Base-by-base conservation (phyloP, 2,888 invertebrate species). In the Clunio marinus region DNA sequence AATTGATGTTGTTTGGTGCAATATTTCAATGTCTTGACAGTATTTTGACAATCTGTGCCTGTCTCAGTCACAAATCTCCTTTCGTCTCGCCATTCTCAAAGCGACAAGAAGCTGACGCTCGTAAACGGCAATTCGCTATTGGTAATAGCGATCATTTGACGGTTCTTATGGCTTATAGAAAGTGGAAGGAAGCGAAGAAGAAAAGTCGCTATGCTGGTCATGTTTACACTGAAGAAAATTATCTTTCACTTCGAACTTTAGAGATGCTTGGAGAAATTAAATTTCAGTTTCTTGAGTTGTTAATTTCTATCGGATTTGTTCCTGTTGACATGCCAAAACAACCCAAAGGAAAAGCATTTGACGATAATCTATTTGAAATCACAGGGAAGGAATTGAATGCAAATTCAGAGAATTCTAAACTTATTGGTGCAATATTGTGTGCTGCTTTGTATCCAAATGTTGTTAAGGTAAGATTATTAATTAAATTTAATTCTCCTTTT, bases 361-460 rank as follows among this genome's bases (percentile, higher is more conserved):
- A 82, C 66, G 91, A 91, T 74, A 84, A 83, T 25, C 84, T 91
- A 0, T 77, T 83, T 0, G 80, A 80, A 63, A 73, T 88, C n/a
- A 88, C 88, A 4, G 77, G 78, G 32, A 69, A 71, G 7, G 76
- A 88, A 81, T 80, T 90, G 32, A 91, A 91, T 74, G 79, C 79
- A 7, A 89, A 92, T 72, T 88, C 88, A 2, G 87, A 87, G 3
- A 91, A 91, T 73, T 83, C 86, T 70, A 84, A 85, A 69, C 77
- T 92, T n/a, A 75, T 92, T 20, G 84, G 88, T 63, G 94, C 95
- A 0, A 87, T 96, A 25, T 81, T 98, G 51, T 92, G 93, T 75
- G 95, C 94, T 1, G 95, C 96, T 0, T 81, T 94, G 20, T 97
- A 96, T 78, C 97, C 97, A 0, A 94, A 95, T 75, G 85, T 98